Evolutionary conservation across 2,888 invertebrate genomes (phyloP), one percentile per base, ranked within the genome.

Genomic region (Chelonus formosanus): DNA sequence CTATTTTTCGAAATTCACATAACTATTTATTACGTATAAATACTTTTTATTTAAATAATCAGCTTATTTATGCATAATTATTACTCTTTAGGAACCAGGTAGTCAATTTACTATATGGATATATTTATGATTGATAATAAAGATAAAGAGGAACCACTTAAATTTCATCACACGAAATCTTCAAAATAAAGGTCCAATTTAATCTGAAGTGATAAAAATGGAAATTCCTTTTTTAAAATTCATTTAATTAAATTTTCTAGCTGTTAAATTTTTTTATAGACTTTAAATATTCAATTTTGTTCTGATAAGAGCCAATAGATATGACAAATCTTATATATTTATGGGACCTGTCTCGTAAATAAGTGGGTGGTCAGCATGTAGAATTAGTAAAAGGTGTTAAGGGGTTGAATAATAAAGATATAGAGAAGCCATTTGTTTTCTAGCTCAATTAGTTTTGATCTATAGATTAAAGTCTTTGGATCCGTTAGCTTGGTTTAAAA

Each of bases 401-500:
- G 44, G 40, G 52, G 52, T 52, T 44, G 34, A 43, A 53, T 61
- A 61, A 61, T 53, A 61, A 53, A 61, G 44, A 61, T 52, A 61
- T 44, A 52, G 32, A 52, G 45, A 68, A 74, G 69, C 73, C 71
- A 75, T 73, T 74, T 68, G 67, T 74, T 73, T 74, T 73, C 72
- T 70, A 71, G 75, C 78, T 80, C 80, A 80, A 80, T 79, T 80
- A 79, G 78, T 76, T 73, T 72, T 70, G 69, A 57, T 71, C 61
- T 8, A 40, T 40, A 40, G 6, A 40, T 40, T 40, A 6, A 6
- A 6, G 40, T 6, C 40, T 40, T 40, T 44, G 20, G 55, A 48
- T 48, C 59, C 59, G 7, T 50, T 32, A 47, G 32, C 44, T 45
- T 32, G 34, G 34, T 67, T 57, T 62, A 58, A 65, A 67, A 70